Evolutionary conservation across 2,797 vertebrate species (phyloP), one percentile per base, ranked within the genome.

Genomic region (Petrocephalus schoutedeni): DNA sequence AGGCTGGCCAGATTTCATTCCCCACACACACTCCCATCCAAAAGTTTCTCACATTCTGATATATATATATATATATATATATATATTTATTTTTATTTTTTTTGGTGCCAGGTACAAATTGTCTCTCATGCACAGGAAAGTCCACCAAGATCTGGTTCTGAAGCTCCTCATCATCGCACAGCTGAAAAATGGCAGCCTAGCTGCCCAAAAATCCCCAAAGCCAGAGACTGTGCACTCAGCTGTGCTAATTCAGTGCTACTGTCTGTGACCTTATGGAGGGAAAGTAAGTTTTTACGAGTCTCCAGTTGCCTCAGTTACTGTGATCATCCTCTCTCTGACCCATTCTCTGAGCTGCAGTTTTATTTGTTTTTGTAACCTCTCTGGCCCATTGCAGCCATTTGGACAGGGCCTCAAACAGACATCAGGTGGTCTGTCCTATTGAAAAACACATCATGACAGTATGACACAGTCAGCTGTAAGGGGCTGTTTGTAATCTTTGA

Each of bases 341-440:
- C 28, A 23, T 10, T 16, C 6, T 21, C 32, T 19, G 16, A 58
- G 85, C 54, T 23, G 1, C 32, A 86, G 36, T 21, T 58, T 59
- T 41, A 86, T 86, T 86, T 28, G 84, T 53, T 86, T 58, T 83
- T 86, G 7, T 59, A 86, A 41, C 53, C 21, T 58, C 83, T 28
- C 28, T 83, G 80, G 49, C 45, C 49, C 49, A 19, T 83, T 53
- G 80, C 51, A 45, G 28, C 14, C 32, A 86, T 16, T 83, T 56
- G 53, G 7, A 82, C 36, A 49, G 82, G 21, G 14, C 23, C 41
- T 32, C 56, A 16, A 5, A 41, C 83, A 49, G 84, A 86, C 56
- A 57, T 57, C 56, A 86, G 14, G 6, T 57, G 54, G 53, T 19
- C n/a, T 54, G 8, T 54, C 28, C 14, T 84, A 28, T 16, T 84